These are phyloP conservation scores for Rotaria macrura DNA, from an alignment of 2,888 invertebrate species.

Conservation along the genomic window DNA sequence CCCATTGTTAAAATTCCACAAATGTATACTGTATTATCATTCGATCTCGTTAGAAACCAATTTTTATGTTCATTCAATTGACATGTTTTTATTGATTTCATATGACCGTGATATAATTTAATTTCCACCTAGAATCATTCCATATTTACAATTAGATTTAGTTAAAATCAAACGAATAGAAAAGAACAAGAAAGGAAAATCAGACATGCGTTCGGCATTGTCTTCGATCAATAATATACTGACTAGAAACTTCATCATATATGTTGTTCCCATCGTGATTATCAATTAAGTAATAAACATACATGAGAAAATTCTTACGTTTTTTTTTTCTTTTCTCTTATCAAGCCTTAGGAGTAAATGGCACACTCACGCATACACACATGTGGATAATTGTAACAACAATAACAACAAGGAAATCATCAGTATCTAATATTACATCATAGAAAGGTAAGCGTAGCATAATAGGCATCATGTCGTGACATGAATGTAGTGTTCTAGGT, in stretches of 20 bases:
- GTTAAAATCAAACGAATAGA: not conserved
- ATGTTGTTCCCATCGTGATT: not conserved
- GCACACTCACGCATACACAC: not conserved
- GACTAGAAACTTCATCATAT: not conserved
- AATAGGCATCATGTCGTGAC: conserved; percentile 12
- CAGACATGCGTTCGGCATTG: not conserved
- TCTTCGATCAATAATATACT: not conserved
- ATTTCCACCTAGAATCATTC: conserved; percentile 40
- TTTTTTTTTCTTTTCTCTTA: not conserved
- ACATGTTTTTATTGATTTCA: conserved; percentile 42
- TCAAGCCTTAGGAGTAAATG: not conserved
- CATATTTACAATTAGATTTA: not conserved
- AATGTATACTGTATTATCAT: conserved; percentile 41
- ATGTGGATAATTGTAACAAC: not conserved
- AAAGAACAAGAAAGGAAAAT: too few relatives aligned
- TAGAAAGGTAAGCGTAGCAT: not conserved
- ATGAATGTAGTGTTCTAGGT: not conserved
- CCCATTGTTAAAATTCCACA: conserved; percentile 42
- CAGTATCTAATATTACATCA: not conserved
- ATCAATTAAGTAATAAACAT: not conserved
- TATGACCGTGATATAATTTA: conserved; percentile 42
- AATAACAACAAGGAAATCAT: not conserved
- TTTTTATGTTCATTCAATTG: conserved; percentile 30
- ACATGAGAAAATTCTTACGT: not conserved
- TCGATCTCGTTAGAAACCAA: conserved; percentile 41